A percentile compares a stretch with the other conserved stretches of the same genome.
Conservation (phyloP, 2,113 vertebrate genomes). For the Tyto alba region DNA sequence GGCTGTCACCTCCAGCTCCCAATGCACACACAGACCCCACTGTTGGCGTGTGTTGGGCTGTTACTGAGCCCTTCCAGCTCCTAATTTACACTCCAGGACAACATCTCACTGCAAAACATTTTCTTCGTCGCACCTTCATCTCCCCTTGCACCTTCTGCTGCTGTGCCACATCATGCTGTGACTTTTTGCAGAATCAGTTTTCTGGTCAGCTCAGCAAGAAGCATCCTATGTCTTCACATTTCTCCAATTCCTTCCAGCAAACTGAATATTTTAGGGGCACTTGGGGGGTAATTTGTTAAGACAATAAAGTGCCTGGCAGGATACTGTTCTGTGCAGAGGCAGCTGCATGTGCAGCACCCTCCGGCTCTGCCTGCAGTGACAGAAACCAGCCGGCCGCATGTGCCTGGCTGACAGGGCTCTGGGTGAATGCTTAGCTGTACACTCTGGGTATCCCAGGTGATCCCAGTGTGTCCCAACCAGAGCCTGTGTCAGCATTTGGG, state of each 20-base stretch:
- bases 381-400: background rate
- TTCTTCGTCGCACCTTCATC: background rate
- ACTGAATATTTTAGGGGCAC: background rate
- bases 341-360: background rate
- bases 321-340: background rate
- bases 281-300: background rate
- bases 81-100: background rate
- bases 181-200: background rate
- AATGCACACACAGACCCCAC: rapidly evolving
- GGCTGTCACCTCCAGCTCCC: background rate
- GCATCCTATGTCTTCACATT: rapidly evolving
- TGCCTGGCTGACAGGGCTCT: background rate
- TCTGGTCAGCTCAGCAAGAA: background rate
- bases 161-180: rapidly evolving
- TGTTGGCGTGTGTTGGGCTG: background rate
- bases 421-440: background rate
- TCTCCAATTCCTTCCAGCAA: background rate
- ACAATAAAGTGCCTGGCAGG: background rate
- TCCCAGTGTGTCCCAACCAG: background rate
- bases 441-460: background rate
- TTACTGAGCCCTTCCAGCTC: background rate
- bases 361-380: background rate
- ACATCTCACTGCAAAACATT: background rate
- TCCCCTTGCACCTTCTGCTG: background rate
- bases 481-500: rapidly evolving